These are phyloP conservation scores for Brachionus koreanus DNA, from an alignment of 1,140 invertebrate genomes.

Conservation along the genomic window DNA sequence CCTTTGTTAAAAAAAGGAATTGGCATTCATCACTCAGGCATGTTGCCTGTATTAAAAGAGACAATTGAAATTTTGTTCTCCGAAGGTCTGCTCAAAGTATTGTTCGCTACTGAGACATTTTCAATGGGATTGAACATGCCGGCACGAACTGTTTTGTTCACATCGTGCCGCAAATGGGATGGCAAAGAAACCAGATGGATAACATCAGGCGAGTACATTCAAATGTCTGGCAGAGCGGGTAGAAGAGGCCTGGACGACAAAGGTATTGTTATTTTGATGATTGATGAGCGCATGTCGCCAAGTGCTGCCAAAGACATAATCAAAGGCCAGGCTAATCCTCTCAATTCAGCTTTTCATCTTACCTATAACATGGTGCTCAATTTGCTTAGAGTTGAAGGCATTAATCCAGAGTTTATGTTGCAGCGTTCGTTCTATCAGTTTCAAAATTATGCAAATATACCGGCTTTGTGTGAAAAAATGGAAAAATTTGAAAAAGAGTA, in stretches of 20 bases:
- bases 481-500: conserved; percentile 65
- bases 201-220: conserved; percentile 97
- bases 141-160: conserved; percentile 95
- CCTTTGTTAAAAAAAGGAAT: conserved; percentile 88
- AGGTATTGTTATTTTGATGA: conserved; percentile 96
- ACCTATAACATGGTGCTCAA: conserved; percentile 99
- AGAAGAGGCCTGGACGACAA: conserved; percentile 92
- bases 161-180: conserved; percentile 89
- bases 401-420: conserved; percentile 99
- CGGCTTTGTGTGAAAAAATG: conserved; percentile 76
- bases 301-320: conserved; percentile 77
- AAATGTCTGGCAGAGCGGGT: conserved; percentile 98
- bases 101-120: conserved; percentile 99
- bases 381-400: conserved; percentile 89
- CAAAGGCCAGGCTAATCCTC: conserved; percentile 83
- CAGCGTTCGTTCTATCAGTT: conserved; percentile 98
- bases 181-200: conserved; percentile 92
- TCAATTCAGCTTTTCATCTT: conserved; percentile 97
- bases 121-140: conserved; percentile 99
- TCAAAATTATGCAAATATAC: conserved; percentile 93
- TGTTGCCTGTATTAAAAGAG: conserved; percentile 95
- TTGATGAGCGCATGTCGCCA: conserved; percentile 91
- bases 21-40: conserved; percentile 89
- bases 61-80: conserved; percentile 97
- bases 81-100: conserved; percentile 88